Base-by-base conservation (phyloP, 1,140 invertebrate genomes). In the Drosophila persimilis region DNA sequence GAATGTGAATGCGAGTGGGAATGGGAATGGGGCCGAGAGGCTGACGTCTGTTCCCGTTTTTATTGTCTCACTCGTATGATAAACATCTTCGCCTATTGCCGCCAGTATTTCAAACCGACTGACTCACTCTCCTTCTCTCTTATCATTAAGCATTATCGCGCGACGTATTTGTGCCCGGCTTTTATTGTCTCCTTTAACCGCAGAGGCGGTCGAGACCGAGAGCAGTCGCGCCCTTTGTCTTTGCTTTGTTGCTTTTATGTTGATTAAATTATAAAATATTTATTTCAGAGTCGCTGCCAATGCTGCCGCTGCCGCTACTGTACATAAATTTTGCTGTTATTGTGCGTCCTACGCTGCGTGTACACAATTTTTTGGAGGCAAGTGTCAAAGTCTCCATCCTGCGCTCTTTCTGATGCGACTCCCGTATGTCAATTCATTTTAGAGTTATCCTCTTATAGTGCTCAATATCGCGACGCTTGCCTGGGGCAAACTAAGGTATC, bases 231-330 rank as follows among this genome's bases (percentile, higher is more conserved):
- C 50, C 48, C 63, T 59, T 66, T 88, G 78, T 45, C 67, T 58
- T 57, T 51, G 66, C 70, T 80, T 86, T 86, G 84, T 88, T 89
- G 78, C 84, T 89, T 88, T 88, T 88, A 88, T 88, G 84, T 84
- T 88, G 83, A 88, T 88, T 88, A 88, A 88, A 88, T 88, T 88
- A 88, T 88, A 88, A 88, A 88, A 88, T 88, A 88, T 88, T 88
- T 88, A 88, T 77, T 77, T 50, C 22, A 47, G 26, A 24, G 64
- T 29, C 59, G 64, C 69, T 63, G 26, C 51, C 63, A 55, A 50
- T 35, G 54, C 54, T 62, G 61, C 63, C 52, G 53, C 17, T 8
- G 31, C 51, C 45, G 53, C 45, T 50, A 35, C 46, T 53, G 26
- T 39, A 64, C 62, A 88, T 83, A 83, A 88, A 86, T 81, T 73